Evolutionary conservation across 2,797 vertebrate genomes (phyloP).

Genomic region (Delichon dasypus): DNA sequence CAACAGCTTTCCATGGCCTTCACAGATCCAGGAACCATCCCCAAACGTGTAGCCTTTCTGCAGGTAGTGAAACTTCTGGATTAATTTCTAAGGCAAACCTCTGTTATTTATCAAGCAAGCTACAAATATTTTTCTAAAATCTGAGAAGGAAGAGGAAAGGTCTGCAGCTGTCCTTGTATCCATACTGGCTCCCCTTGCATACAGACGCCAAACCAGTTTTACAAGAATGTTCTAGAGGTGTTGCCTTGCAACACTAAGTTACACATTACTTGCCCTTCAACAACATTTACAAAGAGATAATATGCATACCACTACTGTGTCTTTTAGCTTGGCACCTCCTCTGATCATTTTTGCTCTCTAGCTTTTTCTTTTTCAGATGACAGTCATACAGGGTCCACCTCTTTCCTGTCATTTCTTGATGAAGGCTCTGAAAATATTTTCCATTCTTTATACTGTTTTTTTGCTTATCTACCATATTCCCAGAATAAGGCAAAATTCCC

Average conservation of each 20-base stretch:
- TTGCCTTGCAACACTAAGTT: constrained; percentile 42
- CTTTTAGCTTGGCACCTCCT: neutral
- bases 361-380: neutral
- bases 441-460: neutral
- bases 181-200: neutral
- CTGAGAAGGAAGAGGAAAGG: neutral
- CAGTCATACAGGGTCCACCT: neutral
- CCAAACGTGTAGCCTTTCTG: neutral
- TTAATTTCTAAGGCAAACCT: neutral
- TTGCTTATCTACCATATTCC: neutral
- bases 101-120: neutral
- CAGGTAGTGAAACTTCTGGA: neutral
- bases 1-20: neutral
- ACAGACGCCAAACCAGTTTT: constrained; percentile 40
- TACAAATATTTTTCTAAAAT: constrained; percentile 1
- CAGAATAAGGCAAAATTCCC: neutral
- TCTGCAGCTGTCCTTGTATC: neutral
- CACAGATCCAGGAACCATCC: neutral
- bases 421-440: neutral
- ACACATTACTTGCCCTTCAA: constrained; percentile 45
- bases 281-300: neutral
- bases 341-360: neutral
- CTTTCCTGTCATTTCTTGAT: neutral
- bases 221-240: constrained; percentile 24
- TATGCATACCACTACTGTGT: neutral